Evolutionary conservation across 92 coral and sea anemone genomes (phyloP), one percentile per base, ranked within the genome.

Genomic region (Galaxea fascicularis): DNA sequence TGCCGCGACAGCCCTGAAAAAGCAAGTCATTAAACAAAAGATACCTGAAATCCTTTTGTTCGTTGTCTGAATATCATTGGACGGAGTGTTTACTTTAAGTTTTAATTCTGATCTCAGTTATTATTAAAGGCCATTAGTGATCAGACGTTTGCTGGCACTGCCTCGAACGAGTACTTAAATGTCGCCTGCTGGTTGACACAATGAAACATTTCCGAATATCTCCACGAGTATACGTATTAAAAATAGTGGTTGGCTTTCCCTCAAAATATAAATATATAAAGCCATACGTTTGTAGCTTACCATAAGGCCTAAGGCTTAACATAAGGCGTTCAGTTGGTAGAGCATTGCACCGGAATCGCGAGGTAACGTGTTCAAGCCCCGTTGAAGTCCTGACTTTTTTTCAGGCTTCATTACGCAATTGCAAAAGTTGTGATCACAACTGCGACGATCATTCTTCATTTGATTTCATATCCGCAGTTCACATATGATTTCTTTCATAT

Each of bases 121-220:
- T 82, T 82, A 53, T n/a, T n/a, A 70, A 82, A 25, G 13, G 69
- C 78, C 58, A 82, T 82, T 71, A 56, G 26, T 56, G 54, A 47
- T 17, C 18, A 69, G 51, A 58, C 41, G 52, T 11, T 60, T 18
- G 70, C 69, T 57, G 41, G 29, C 18, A 11, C 21, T 70, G 30
- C 31, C 56, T 1, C 26, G 58, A 54, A 10, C 45, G 56, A 71
- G 78, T 30, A 59, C 66, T 52, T 45, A 18, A 47, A 27, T 22
- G 17, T 18, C 63, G 28, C 60, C 39, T 13, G 73, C 47, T 65
- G 15, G 13, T 66, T 60, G 18, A 27, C 35, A 65, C 66, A 52
- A 78, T 47, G 44, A 46, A 63, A 77, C 18, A 12, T 70, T 70
- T 70, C 29, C 44, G 46, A 6, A 18, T 15, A n/a, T 67, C 30